Evolutionary conservation across 2,888 invertebrate genomes (phyloP), one percentile per base, ranked within the genome.

Genomic region (Lobophora halterata): DNA sequence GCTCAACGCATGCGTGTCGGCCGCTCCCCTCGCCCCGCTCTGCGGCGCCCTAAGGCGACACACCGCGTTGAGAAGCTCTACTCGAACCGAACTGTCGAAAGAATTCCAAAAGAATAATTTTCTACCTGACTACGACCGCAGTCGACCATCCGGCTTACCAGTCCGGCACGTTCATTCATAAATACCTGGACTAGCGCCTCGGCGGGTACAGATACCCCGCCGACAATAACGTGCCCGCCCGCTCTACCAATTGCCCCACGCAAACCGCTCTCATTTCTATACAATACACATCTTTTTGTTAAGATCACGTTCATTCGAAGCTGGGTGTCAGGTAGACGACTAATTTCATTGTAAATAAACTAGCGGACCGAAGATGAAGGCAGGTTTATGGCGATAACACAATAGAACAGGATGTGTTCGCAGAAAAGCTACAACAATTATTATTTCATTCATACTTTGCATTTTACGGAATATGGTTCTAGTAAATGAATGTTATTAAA

Each of bases 161-260:
- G 71, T 62, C 71, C 76, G 76, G 75, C 86, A 82, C 85, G 85
- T 87, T 83, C 87, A 87, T 87, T 87, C 86, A 87, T 87, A 85
- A 86, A 86, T 86, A 80, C 48, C 81, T 80, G 75, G 73, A 61
- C 64, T 58, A 53, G 55, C 61, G 60, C 21, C 39, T 46, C 48
- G 62, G 58, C 53, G 67, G 67, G 69, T 35, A 36, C 34, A 21
- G 24, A 33, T 46, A 37, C 33, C 33, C 20, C 35, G 23, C 37
- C 34, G 33, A 49, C 52, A 49, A 49, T 40, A 35, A 52, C 52
- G 52, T 53, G 59, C 58, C 55, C 63, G 65, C 62, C 61, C 61
- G 59, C n/a, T n/a, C n/a, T n/a, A n/a, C n/a, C n/a, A n/a, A n/a
- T 66, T 68, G 63, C 62, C 61, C 57, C 70, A 66, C 65, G 61